phyloP scores from a whole-genome alignment of 2,888 invertebrate species.

The Leptodirus hochenwartii region DNA sequence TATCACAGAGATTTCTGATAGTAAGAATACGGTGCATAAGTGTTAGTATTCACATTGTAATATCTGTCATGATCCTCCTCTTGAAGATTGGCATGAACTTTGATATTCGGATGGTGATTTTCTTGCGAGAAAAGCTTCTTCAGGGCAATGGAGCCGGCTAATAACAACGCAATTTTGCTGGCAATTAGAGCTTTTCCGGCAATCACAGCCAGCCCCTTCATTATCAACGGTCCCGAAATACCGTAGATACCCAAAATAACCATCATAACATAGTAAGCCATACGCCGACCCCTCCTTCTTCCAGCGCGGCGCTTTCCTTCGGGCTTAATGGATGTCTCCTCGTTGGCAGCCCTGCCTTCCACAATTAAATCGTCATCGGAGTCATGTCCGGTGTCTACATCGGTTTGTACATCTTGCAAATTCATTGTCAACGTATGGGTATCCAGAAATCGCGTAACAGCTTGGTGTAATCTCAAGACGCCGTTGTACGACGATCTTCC shows the following conservation, averaged over 20 bases:
- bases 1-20: too few relatives aligned
- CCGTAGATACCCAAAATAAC: constrained; percentile 31
- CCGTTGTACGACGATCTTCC: constrained; percentile 9
- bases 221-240: constrained; percentile 46
- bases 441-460: constrained; percentile 40
- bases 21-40: too few relatives aligned
- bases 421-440: constrained; percentile 47
- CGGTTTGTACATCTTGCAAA: constrained; percentile 22
- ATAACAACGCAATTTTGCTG: constrained; percentile 53
- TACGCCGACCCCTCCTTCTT: constrained; percentile 18
- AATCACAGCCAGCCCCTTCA: constrained; percentile 50
- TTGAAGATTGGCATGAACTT: constrained; percentile 42
- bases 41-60: constrained; percentile 11
- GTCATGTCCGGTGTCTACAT: background rate
- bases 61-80: constrained; percentile 20
- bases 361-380: constrained; percentile 6
- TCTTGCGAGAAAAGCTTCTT: constrained; percentile 56
- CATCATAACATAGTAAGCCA: constrained; percentile 23
- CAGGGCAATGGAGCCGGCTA: constrained; percentile 48
- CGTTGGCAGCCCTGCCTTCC: too few relatives aligned
- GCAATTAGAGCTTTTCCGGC: constrained; percentile 55
- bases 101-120: constrained; percentile 37
- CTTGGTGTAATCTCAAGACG: constrained; percentile 23
- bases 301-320: constrained; percentile 14
- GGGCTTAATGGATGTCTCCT: too few relatives aligned